phyloP scores from a whole-genome alignment of 2,888 invertebrate genomes.

The Perithous albicinctus region DNA sequence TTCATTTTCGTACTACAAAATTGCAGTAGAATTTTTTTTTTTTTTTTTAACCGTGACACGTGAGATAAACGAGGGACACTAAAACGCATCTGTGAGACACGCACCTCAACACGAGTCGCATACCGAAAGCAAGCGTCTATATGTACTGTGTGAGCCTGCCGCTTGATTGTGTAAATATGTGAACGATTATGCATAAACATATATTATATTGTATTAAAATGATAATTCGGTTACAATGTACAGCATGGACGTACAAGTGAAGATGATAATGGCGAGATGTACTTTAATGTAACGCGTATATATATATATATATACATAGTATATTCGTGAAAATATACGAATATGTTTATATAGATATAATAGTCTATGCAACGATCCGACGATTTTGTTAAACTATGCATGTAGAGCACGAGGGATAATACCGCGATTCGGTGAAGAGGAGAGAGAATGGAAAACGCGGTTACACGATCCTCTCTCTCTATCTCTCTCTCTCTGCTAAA shows the following conservation, averaged over 20 bases:
- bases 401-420: not conserved
- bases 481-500: too few relatives aligned
- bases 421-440: not conserved
- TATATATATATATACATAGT: too few relatives aligned
- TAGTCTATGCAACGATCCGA: too few relatives aligned
- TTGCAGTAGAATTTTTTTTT: too few relatives aligned
- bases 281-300: not conserved
- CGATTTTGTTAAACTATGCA: too few relatives aligned
- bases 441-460: slow-evolving; percentile 23
- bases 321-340: slow-evolving; percentile 9
- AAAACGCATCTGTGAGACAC: slow-evolving; percentile 10
- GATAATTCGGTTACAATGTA: slow-evolving; percentile 39
- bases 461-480: slow-evolving; percentile 46
- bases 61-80: not conserved
- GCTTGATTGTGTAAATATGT: slow-evolving; percentile 78
- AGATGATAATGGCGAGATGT: slow-evolving; percentile 10
- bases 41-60: not conserved
- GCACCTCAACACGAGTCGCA: slow-evolving; percentile 41
- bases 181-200: slow-evolving; percentile 65
- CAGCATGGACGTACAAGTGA: slow-evolving; percentile 22
- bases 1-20: too few relatives aligned
- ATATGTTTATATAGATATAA: too few relatives aligned
- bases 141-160: slow-evolving; percentile 72
- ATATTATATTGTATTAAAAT: slow-evolving; percentile 42
- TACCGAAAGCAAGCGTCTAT: slow-evolving; percentile 69